Evolutionary conservation across 2,888 invertebrate genomes (phyloP), one percentile per base, ranked within the genome.

Genomic region (Eurois occulta): DNA sequence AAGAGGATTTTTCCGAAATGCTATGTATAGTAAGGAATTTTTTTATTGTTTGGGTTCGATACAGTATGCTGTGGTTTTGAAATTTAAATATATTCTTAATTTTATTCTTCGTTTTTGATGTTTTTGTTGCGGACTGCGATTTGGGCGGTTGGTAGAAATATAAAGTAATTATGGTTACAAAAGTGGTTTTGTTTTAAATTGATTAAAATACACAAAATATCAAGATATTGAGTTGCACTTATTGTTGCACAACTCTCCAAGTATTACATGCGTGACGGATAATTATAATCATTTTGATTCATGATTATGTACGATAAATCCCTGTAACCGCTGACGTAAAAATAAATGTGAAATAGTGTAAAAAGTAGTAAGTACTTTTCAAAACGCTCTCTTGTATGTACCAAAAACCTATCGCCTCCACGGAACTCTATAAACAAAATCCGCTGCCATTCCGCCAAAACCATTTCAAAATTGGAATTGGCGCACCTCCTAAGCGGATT

Each of bases 391-490:
- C n/a, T 2, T 64, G 24, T 1, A 35, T 64, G 24, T 1, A 35
- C 32, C 21, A 28, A 18, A 77, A 83, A 77, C 70, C 72, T 66
- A 21, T 60, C 32, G 5, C 18, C 5, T 60, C 77, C 60, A 84
- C 75, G 65, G 87, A 84, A 89, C 86, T 78, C 89, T 80, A 84
- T 85, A 90, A 81, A 84, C 83, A 77, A 88, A 93, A 92, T 91
- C 93, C 91, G 84, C 84, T 86, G 89, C 91, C 89, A 88, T 93
- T 92, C 91, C 90, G 90, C 93, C 91, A 91, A 94, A 95, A 94
- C 93, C 93, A 94, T 94, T 95, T 94, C 92, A 93, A 95, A 95
- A 94, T 95, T 94, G 94, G 92, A 95, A 94, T 92, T 91, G 91
- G 94, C 92, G 91, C 91, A 91, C 90, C 91, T 92, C 89, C 92